phyloP scores from a whole-genome alignment of 2,888 invertebrate species.

The Junonia oenone region DNA sequence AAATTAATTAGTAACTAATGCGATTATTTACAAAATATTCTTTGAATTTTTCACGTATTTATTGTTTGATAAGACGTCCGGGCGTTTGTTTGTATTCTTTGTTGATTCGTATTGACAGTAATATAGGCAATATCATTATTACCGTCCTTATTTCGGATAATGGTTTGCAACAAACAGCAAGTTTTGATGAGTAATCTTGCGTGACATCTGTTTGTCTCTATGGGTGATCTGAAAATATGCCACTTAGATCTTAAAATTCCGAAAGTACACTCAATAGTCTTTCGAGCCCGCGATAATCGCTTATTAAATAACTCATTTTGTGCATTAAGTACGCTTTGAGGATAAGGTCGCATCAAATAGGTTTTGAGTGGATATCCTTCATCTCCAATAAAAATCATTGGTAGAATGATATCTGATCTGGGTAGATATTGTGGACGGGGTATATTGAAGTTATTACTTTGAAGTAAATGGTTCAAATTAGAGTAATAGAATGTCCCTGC shows the following conservation, averaged over 20 bases:
- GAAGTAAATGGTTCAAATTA: constrained; percentile 26
- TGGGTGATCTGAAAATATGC: constrained; percentile 24
- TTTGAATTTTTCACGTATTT: neutral
- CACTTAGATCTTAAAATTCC: constrained; percentile 24
- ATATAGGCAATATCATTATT: neutral
- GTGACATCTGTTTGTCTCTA: constrained; percentile 31
- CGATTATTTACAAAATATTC: constrained; percentile 27
- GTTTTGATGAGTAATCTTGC: constrained; percentile 6
- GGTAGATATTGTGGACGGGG: constrained; percentile 20
- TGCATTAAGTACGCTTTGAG: constrained; percentile 19
- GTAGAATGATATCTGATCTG: constrained; percentile 23
- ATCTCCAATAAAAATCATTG: constrained; percentile 24
- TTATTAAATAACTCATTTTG: constrained; percentile 27
- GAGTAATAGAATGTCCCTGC: constrained; percentile 31
- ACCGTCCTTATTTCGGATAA: neutral
- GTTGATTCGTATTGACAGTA: neutral
- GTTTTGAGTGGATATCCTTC: constrained; percentile 29
- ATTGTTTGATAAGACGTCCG: neutral
- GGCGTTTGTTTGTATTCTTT: neutral
- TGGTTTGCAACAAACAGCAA: neutral
- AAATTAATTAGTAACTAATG: constrained; percentile 5
- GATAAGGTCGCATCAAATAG: constrained; percentile 32
- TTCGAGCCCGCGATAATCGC: constrained; percentile 10
- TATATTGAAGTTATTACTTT: constrained; percentile 15
- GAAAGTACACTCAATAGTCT: constrained; percentile 26